Conservation (phyloP, 2,113 vertebrate species). For the Bucco capensis region DNA sequence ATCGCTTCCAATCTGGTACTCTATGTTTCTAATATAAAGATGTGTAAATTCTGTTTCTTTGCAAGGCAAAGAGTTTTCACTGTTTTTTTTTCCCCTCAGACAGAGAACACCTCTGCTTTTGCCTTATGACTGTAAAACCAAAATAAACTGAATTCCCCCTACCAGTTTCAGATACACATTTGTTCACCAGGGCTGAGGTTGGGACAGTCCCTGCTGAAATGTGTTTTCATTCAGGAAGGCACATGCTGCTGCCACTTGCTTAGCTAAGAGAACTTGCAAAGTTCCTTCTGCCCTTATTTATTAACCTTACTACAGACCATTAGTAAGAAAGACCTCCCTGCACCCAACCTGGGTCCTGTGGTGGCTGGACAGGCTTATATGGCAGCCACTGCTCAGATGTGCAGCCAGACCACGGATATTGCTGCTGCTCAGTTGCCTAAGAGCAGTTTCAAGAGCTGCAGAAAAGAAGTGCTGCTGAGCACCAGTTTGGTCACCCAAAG, state of each 20-base stretch:
- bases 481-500: rapidly evolving
- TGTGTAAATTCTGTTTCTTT: background rate
- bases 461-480: background rate
- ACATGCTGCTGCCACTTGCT: background rate
- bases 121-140: background rate
- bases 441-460: background rate
- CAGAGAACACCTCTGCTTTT: background rate
- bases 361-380: rapidly evolving
- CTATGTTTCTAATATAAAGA: background rate
- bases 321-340: background rate
- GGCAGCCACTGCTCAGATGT: background rate
- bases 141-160: background rate
- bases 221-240: background rate
- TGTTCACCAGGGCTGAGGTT: rapidly evolving
- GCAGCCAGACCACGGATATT: rapidly evolving
- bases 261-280: background rate
- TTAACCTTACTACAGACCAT: background rate
- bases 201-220: background rate
- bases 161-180: background rate
- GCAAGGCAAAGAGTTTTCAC: background rate
- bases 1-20: background rate
- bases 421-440: background rate
- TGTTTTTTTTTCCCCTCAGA: background rate
- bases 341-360: rapidly evolving
- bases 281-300: background rate